These are phyloP conservation scores for Conops quadrifasciatus DNA, from an alignment of 2,888 invertebrate species.

Conservation along the genomic window DNA sequence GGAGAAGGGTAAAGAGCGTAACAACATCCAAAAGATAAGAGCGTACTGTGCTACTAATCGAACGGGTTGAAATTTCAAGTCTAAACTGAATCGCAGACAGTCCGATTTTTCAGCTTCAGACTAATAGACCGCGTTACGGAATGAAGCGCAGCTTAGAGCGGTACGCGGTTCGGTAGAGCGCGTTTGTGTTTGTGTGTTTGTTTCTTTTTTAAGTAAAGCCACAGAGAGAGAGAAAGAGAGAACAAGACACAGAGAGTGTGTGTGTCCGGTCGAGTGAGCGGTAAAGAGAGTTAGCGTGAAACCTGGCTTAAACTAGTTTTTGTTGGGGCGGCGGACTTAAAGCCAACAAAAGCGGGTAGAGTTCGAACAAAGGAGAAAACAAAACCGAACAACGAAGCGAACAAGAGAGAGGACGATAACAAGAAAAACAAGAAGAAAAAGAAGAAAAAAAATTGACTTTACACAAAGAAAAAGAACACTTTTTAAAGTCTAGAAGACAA, in stretches of 20 bases:
- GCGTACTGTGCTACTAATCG: neutral
- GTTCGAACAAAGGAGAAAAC: neutral
- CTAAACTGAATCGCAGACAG: slow-evolving; percentile 14
- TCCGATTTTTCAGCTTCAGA: slow-evolving; percentile 11
- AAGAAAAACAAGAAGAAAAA: too few relatives aligned
- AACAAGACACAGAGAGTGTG: neutral
- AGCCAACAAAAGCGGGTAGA: neutral
- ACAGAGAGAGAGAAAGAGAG: too few relatives aligned
- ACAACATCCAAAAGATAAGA: slow-evolving; percentile 10
- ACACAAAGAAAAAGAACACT: too few relatives aligned
- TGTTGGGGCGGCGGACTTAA: neutral
- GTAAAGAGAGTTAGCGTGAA: too few relatives aligned
- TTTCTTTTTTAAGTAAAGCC: too few relatives aligned
- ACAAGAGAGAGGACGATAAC: too few relatives aligned
- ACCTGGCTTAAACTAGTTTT: slow-evolving; percentile 31
- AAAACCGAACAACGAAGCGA: neutral
- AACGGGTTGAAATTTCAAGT: slow-evolving; percentile 20
- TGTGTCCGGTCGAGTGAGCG: too few relatives aligned
- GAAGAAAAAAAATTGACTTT: too few relatives aligned
- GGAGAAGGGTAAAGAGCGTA: neutral
- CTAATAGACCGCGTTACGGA: slow-evolving; percentile 10
- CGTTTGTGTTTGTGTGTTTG: neutral
- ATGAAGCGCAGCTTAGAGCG: slow-evolving; percentile 6
- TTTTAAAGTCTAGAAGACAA: too few relatives aligned
- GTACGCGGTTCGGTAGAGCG: neutral